phyloP scores from a whole-genome alignment of 2,888 invertebrate species.

The Dolichomitus sp. region DNA sequence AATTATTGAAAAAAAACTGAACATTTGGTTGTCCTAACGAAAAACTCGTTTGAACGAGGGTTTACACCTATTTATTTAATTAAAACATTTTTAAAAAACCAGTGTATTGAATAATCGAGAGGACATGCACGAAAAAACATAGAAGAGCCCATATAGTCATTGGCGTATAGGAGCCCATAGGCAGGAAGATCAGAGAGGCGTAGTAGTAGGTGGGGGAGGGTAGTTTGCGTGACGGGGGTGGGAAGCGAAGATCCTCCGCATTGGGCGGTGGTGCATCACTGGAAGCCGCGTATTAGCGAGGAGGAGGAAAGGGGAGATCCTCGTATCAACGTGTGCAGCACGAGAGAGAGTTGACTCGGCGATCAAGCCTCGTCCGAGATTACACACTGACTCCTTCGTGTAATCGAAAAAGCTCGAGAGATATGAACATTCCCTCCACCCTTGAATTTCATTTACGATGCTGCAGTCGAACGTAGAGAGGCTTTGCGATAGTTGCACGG shows the following conservation, averaged over 20 bases:
- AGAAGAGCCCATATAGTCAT: not conserved
- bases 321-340: constrained; percentile 61
- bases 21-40: too few species aligned
- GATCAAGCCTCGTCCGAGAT: constrained; percentile 54
- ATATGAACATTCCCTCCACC: not conserved
- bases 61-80: too few species aligned
- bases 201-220: constrained; percentile 23
- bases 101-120: constrained; percentile 53
- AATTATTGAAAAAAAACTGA: too few species aligned
- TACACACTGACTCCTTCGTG: constrained; percentile 5
- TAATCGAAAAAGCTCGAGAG: constrained; percentile 6
- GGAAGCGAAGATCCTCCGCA: constrained; percentile 72
- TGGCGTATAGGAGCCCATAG: not conserved
- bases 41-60: too few species aligned
- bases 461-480: not conserved
- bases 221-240: constrained; percentile 55
- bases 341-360: constrained; percentile 52
- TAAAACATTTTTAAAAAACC: too few species aligned
- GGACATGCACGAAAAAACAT: not conserved
- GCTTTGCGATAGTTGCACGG: not conserved
- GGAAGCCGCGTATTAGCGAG: constrained; percentile 57
- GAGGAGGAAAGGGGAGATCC: constrained; percentile 4
- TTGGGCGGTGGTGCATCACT: constrained; percentile 74
- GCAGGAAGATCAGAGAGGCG: constrained; percentile 15
- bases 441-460: constrained; percentile 3